Base-by-base conservation (phyloP, 1,140 invertebrate genomes). In the Listronotus oregonensis region DNA sequence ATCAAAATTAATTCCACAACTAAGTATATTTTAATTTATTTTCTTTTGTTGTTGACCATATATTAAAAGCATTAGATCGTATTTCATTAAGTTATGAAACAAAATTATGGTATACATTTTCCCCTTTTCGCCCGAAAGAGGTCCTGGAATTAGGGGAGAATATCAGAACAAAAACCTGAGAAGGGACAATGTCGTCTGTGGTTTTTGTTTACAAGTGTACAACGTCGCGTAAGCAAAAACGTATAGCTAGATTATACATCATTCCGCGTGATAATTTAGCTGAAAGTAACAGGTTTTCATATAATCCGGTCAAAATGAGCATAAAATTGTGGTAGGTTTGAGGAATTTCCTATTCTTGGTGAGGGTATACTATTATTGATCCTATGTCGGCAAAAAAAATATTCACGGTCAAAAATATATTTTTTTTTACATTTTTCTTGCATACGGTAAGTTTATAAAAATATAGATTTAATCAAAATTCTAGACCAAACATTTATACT, bases 1-100 rank as follows among this genome's bases (percentile, higher is more conserved):
- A n/a, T n/a, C n/a, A n/a, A n/a, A n/a, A n/a, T n/a, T n/a, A n/a
- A n/a, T n/a, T n/a, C n/a, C n/a, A n/a, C n/a, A n/a, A n/a, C n/a
- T n/a, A n/a, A n/a, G n/a, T n/a, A n/a, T n/a, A n/a, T n/a, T n/a
- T n/a, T n/a, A n/a, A n/a, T n/a, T n/a, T n/a, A n/a, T 27, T 27
- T 27, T 27, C 1, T 27, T 27, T 37, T 37, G 34, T 8, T 37
- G 34, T 40, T 44, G 42, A 57, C 55, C 40, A n/a, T 34, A 57
- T 46, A 57, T 44, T 57, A 57, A 57, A 21, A 27, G 55, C 55
- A 31, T 46, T 44, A 31, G 8, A 57, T 61, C 59, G 51, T 61
- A 61, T 61, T 61, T 61, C 59, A 52, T 52, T 32, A 52, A 61
- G 59, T 39, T 47, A 31, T 47, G 50, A 51, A 61, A 61, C 59